Evolutionary conservation across 1,140 invertebrate genomes (phyloP).

Genomic region (Pseudachorutes palmiensis): DNA sequence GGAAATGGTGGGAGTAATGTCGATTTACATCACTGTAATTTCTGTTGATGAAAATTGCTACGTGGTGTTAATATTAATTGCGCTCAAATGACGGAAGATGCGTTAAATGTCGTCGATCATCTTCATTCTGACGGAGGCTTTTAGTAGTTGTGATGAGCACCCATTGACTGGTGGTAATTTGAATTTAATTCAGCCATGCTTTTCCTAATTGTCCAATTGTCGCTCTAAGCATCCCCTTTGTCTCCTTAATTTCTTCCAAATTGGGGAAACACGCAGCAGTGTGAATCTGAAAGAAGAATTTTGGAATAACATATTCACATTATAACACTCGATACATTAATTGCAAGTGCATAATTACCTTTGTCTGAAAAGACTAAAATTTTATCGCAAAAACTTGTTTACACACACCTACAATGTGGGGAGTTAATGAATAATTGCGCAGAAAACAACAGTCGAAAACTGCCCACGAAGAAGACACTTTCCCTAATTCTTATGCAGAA

Average conservation of each 20-base stretch:
- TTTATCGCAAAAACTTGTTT: conserved; percentile 12
- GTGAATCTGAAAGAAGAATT: background rate
- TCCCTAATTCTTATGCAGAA: conserved; percentile 4
- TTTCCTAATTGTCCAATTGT: background rate
- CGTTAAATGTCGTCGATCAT: no score
- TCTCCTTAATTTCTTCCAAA: background rate
- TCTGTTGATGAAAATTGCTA: no score
- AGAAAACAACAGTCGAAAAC: background rate
- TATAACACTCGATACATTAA: background rate
- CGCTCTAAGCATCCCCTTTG: background rate
- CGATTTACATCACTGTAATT: no score
- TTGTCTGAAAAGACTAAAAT: background rate
- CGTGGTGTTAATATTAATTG: no score
- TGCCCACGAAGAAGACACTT: background rate
- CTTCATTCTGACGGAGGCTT: no score
- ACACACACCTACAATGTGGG: background rate
- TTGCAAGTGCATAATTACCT: background rate
- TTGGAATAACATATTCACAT: background rate
- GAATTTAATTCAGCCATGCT: background rate
- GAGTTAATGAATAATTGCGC: background rate
- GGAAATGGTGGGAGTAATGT: no score
- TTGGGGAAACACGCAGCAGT: background rate
- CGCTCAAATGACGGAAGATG: no score
- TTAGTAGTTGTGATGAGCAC: no score
- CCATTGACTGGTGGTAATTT: no score